Evolutionary conservation across 2,113 vertebrate species (phyloP).

Genomic region (Microcebus tavaratra): DNA sequence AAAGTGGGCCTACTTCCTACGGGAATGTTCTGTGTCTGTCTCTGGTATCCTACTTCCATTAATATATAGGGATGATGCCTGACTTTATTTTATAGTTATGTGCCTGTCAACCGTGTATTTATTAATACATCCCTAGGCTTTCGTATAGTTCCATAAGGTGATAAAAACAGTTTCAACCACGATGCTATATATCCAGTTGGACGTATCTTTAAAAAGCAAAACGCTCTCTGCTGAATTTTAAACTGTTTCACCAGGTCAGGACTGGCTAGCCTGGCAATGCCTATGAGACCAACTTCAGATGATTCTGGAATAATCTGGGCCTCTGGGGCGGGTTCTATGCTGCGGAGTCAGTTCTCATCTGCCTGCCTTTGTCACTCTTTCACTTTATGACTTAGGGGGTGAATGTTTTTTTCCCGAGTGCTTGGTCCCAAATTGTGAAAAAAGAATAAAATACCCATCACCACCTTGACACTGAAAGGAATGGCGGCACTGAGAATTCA

Average conservation of each 20-base stretch:
- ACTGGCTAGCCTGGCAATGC: background rate
- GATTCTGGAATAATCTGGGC: background rate
- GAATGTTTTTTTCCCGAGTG: background rate
- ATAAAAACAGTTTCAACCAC: background rate
- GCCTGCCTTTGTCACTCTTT: background rate
- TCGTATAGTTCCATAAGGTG: background rate
- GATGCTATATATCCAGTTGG: background rate
- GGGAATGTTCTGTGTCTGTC: background rate
- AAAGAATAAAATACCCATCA: background rate
- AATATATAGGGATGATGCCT: background rate
- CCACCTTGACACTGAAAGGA: background rate
- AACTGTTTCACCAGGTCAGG: background rate
- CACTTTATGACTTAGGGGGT: background rate
- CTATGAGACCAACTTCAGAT: background rate
- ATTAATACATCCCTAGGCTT: slow-evolving; percentile 9
- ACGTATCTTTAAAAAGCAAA: background rate
- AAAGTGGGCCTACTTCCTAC: background rate
- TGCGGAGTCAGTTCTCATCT: background rate
- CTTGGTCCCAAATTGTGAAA: background rate
- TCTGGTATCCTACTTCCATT: background rate
- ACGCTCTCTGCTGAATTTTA: background rate
- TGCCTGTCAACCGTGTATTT: background rate
- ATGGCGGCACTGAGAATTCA: background rate
- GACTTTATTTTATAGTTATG: background rate
- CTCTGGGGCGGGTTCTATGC: background rate